Evolutionary conservation across 2,888 invertebrate genomes (phyloP).

Genomic region (Lobophora halterata): DNA sequence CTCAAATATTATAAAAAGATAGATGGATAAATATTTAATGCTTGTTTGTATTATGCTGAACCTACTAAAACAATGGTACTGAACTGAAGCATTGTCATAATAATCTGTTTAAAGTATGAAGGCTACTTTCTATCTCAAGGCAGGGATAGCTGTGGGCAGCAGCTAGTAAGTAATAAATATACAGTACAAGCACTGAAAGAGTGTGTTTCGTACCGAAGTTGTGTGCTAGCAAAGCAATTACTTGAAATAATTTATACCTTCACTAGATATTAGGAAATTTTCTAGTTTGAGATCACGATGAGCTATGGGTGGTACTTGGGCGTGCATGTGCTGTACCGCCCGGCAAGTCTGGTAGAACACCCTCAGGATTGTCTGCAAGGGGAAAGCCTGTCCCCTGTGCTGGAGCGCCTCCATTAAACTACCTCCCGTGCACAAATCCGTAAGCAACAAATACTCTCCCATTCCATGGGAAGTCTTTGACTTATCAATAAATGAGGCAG

Average conservation of each 20-base stretch:
- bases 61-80: too few relatives aligned
- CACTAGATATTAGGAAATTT: constrained; percentile 93
- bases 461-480: constrained; percentile 89
- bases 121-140: too few relatives aligned
- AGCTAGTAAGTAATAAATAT: too few relatives aligned
- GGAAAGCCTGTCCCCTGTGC: constrained; percentile 81
- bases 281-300: constrained; percentile 98
- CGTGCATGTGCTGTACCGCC: constrained; percentile 97
- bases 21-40: too few relatives aligned
- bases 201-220: too few relatives aligned
- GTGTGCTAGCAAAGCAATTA: background rate
- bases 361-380: constrained; percentile 86
- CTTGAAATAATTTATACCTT: constrained; percentile 73
- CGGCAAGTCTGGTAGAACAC: constrained; percentile 95
- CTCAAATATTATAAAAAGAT: too few relatives aligned
- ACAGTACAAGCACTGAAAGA: too few relatives aligned
- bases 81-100: too few relatives aligned
- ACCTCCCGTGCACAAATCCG: constrained; percentile 95
- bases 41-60: too few relatives aligned
- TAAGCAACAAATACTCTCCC: constrained; percentile 94
- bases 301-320: constrained; percentile 92
- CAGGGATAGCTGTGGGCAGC: too few relatives aligned
- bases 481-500: constrained; percentile 90
- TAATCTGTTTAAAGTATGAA: too few relatives aligned
- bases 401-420: constrained; percentile 85